Evolutionary conservation across 2,888 invertebrate species (phyloP), one percentile per base, ranked within the genome.

Genomic region (Ophion costatus): DNA sequence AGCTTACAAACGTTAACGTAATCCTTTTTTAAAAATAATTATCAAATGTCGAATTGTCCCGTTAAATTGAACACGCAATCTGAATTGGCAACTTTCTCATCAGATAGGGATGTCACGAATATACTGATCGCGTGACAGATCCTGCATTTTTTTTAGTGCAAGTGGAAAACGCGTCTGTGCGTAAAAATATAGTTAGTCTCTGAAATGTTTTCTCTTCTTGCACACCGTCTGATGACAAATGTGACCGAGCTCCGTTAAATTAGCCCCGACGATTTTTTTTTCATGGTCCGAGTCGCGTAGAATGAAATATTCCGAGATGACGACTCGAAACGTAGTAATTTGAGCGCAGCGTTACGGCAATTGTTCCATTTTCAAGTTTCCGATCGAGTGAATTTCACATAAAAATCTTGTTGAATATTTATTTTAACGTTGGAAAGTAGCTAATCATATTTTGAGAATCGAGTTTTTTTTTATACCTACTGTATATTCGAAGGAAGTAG

Each of bases 201-300:
- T 63, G 82, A n/a, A 82, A 73, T 80, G 59, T 59, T 66, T 33
- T 51, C 59, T 70, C 57, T 64, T 70, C 61, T 38, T 57, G 17
- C 33, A 22, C 33, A 61, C 38, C 64, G 51, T 59, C 24, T 29
- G 22, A 4, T 17, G 74, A 57, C 73, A 59, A 59, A 67, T 66
- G 83, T 80, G 78, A 83, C 79, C 80, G 79, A 42, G 57, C 38
- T 74, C 82, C 83, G 86, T 85, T 82, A 86, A 86, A 86, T 86
- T 85, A 78, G 79, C 61, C 45, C n/a, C n/a, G 74, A 78, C 70
- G 51, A 69, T 78, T 66, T 67, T 73, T 70, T 73, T 78, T 84
- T 82, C 86, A 86, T 74, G 82, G 74, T 80, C 59, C 61, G 78
- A 59, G 69, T 66, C 77, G 59, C 82, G 59, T 82, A 70, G 42